phyloP scores from a whole-genome alignment of 2,113 vertebrate species.

The Polypterus senegalus region DNA sequence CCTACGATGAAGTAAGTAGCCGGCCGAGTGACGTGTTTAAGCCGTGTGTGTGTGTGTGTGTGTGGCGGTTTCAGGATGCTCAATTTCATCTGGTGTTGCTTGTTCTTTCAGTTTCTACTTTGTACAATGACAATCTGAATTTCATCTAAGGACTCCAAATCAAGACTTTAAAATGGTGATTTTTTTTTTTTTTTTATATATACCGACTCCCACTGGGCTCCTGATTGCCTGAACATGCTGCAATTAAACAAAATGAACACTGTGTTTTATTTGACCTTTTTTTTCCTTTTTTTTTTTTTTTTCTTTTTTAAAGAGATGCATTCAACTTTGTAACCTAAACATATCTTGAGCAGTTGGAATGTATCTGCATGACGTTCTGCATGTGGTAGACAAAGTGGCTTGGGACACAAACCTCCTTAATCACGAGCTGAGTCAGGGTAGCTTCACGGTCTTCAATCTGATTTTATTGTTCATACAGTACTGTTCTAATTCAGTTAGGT shows the following conservation, averaged over 20 bases:
- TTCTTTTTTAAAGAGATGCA: not conserved
- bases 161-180: too few relatives aligned
- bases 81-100: slow-evolving; percentile 5
- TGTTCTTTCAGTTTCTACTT: slow-evolving; percentile 57
- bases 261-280: not conserved
- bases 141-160: not conserved
- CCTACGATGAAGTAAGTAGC: slow-evolving; percentile 74
- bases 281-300: not conserved
- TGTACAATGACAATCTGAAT: slow-evolving; percentile 58
- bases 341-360: too few relatives aligned
- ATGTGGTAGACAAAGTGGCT: too few relatives aligned
- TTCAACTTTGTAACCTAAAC: too few relatives aligned
- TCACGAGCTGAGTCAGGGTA: too few relatives aligned
- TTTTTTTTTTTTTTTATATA: not conserved
- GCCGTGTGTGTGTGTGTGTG: not conserved
- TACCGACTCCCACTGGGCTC: not conserved
- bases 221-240: not conserved
- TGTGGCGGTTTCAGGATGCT: not conserved
- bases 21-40: not conserved
- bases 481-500: too few relatives aligned
- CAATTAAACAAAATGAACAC: not conserved
- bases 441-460: too few relatives aligned
- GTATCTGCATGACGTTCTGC: too few relatives aligned
- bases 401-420: too few relatives aligned
- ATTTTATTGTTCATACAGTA: too few relatives aligned